Base-by-base conservation (phyloP, 35 echinoderm and acorn worm genomes). In the Amphiura filiformis region DNA sequence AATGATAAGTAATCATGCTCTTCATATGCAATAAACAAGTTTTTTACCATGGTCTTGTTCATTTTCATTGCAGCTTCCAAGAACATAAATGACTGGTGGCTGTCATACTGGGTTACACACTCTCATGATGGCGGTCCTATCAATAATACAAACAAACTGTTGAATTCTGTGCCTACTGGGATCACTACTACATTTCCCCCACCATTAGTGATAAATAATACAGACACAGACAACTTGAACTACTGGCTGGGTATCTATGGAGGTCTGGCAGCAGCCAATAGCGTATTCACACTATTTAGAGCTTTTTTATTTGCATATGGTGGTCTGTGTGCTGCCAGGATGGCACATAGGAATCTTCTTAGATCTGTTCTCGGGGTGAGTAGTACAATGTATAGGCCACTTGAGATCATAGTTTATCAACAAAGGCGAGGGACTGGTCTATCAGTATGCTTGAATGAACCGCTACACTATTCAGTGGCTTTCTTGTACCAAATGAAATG, bases 221-320 rank as follows among this genome's bases (percentile, higher is more conserved):
- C 70, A 1, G 42, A 33, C 81, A 47, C 39, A 31, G 87, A 89
- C 76, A 88, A 91, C 77, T 39, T 97, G 65, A 76, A 38, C 40
- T 98, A 92, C 86, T 94, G 92, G 37, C 80, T 98, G 28, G 92
- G 92, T 33, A 84, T 98, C 80, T 98, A 98, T 79, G 96, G 93
- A 36, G 92, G 96, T 39, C 56, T 98, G 32, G 93, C 89, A 13
- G 96, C 70, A 82, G 96, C 89, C 17, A 98, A 98, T 75, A 94
- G 91, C n/a, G 41, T 98, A 31, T 98, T 94, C 49, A 94, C 93
- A 12, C 64, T 98, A 12, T 34, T 94, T 20, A 80, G 96, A 65
- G 96, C 96, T 76, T 98, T 98, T 83, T 86, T 93, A 1, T 98
- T 98, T 88, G 96, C 96, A 15, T 94, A 98, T 82, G 93, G 96